These are phyloP conservation scores for Drosophila gunungcola DNA, from an alignment of 1,140 invertebrate species.

Conservation along the genomic window DNA sequence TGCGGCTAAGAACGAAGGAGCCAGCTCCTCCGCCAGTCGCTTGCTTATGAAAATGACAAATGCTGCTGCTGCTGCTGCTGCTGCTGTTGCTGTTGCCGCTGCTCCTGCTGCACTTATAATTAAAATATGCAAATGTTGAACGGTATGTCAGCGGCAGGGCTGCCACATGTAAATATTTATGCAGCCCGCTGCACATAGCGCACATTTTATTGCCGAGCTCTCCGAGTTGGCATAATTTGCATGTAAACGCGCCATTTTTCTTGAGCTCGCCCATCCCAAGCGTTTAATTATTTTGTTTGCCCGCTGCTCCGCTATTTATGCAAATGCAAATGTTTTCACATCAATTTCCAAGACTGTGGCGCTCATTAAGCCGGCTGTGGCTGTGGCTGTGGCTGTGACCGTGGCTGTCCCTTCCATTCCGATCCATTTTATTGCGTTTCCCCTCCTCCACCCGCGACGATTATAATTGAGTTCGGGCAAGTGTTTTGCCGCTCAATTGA, in stretches of 20 bases:
- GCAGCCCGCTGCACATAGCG: conserved; percentile 40
- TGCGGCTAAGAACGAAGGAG: conserved; percentile 63
- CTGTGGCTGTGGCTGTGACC: neutral
- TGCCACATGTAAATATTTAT: conserved; percentile 81
- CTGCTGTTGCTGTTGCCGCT: neutral
- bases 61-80: conserved; percentile 41
- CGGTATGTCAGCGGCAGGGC: conserved; percentile 64
- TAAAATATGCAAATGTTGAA: conserved; percentile 81
- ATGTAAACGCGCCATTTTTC: conserved; percentile 82
- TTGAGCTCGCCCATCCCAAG: conserved; percentile 33
- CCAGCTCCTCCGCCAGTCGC: conserved; percentile 4
- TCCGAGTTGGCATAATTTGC: conserved; percentile 73
- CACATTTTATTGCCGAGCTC: conserved; percentile 66
- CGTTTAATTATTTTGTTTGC: conserved; percentile 60
- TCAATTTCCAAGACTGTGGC: conserved; percentile 41
- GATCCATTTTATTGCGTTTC: conserved; percentile 1
- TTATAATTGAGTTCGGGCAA: conserved; percentile 75
- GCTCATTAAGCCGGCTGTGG: conserved; percentile 41
- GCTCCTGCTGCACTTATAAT: conserved; percentile 71
- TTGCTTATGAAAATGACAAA: conserved; percentile 82
- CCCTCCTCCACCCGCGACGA: conserved; percentile 5
- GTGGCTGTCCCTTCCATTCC: neutral
- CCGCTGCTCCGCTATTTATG: conserved; percentile 41
- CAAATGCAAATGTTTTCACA: conserved; percentile 51
- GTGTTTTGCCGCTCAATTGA: conserved; percentile 78